Conservation (phyloP, 2,888 invertebrate species). For the Lasioglossum leucozonium region DNA sequence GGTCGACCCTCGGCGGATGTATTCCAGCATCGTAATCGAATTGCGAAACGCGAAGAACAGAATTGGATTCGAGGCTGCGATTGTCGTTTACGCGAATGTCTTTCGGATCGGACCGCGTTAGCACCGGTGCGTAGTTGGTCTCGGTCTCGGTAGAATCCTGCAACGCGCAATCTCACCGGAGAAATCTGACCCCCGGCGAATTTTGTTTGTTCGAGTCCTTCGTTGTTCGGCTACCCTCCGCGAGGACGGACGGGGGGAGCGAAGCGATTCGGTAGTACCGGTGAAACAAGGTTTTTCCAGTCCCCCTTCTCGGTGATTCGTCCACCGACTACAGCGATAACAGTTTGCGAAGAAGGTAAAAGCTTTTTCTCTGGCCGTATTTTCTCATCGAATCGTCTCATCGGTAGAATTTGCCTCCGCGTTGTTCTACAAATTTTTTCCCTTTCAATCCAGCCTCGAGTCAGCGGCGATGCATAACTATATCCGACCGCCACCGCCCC, state of each 20-base stretch:
- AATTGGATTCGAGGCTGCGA: slow-evolving; percentile 14
- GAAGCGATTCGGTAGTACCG: slow-evolving; percentile 38
- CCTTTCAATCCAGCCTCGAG: slow-evolving; percentile 9
- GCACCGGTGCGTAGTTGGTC: neutral
- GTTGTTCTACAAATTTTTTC: slow-evolving; percentile 25
- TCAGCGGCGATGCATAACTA: slow-evolving; percentile 8
- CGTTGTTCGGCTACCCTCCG: slow-evolving; percentile 31
- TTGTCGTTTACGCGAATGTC: neutral
- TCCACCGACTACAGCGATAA: slow-evolving; percentile 45
- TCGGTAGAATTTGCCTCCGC: slow-evolving; percentile 29
- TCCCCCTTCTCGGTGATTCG: slow-evolving; percentile 57
- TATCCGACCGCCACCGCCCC: neutral
- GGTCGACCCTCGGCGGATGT: neutral
- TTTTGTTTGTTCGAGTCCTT: slow-evolving; percentile 16
- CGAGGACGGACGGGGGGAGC: neutral
- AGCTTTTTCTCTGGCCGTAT: slow-evolving; percentile 24
- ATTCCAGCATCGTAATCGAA: neutral
- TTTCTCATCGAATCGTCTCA: slow-evolving; percentile 43
- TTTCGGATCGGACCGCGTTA: neutral
- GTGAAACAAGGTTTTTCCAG: slow-evolving; percentile 16
- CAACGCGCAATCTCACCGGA: neutral
- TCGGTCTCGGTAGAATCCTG: neutral
- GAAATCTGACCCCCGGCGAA: neutral
- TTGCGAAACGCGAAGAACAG: slow-evolving; percentile 1
- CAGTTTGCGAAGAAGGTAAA: slow-evolving; percentile 47